phyloP scores from a whole-genome alignment of 2,113 vertebrate genomes.

The Eudyptes chrysolophus region DNA sequence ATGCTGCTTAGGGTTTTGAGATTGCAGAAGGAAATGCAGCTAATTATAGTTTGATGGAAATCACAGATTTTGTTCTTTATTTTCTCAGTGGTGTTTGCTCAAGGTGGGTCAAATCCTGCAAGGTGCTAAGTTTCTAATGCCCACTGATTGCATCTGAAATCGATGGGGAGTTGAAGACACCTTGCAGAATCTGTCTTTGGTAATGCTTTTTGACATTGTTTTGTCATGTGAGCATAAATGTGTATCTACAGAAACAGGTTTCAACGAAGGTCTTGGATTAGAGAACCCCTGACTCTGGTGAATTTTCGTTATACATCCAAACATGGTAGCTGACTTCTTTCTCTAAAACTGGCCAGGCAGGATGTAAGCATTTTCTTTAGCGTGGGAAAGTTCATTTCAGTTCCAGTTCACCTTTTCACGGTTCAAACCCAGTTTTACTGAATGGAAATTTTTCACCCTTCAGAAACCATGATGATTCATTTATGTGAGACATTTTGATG shows the following conservation, averaged over 20 bases:
- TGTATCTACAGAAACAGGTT: background rate
- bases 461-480: background rate
- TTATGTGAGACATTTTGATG: background rate
- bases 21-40: conserved; percentile 19
- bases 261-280: background rate
- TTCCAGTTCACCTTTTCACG: conserved; percentile 18
- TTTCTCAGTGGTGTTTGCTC: background rate
- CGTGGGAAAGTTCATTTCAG: background rate
- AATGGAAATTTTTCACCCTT: background rate
- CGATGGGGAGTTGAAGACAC: background rate
- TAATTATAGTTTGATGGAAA: conserved; percentile 23
- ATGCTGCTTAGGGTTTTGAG: background rate
- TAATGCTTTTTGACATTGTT: background rate
- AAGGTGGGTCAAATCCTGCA: background rate
- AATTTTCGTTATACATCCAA: background rate
- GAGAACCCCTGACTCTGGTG: background rate
- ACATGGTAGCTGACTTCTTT: background rate
- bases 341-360: background rate
- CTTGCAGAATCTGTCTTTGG: background rate
- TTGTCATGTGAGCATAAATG: background rate
- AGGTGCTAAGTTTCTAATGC: background rate
- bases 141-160: background rate
- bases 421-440: background rate
- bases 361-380: background rate
- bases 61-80: background rate